Evolutionary conservation across 2,113 vertebrate genomes (phyloP), one percentile per base, ranked within the genome.

Genomic region (Platysternon megacephalum): DNA sequence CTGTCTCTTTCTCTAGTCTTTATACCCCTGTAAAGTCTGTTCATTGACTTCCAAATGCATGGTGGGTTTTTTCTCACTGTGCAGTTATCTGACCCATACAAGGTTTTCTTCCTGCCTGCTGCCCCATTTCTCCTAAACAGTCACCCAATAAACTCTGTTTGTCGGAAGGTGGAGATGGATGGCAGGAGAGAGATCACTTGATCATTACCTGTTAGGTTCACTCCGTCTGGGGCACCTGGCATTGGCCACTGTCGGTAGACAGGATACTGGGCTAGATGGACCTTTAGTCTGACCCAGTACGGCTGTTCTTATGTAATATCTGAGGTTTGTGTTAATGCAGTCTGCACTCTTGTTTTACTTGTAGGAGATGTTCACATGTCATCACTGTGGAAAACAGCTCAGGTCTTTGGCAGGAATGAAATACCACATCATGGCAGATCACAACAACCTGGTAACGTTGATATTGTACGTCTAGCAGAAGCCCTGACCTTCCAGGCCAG

Each of bases 381-480:
- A 98, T 55, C 99, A 99, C 95, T 99, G 99, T 53, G 99, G 98
- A 80, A 99, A 99, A 95, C 99, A 99, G 83, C 98, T 99, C 44
- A 99, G 99, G 95, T 99, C 99, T 42, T 97, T 99, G 82, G 99
- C 99, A 48, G 99, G 99, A 91, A 99, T 99, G 99, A 99, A 99
- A 97, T 99, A 99, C 94, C 99, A 99, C 32, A 97, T 99, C 97
- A 99, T 99, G 99, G 99, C 99, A 48, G 99, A 99, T 93, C 99
- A 99, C 96, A 99, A 99, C 93, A 99, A 98, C 87, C 97, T 99
- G 99, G 99, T 99, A 98, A 98, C 46, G 24, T 17, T 13, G 4
- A 55, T 91, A 3, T 82, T 86, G 53, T 14, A 26, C 53, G 11
- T 35, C 52, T 53, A 35, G 5, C 44, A 2, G 29, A 93, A 55